Evolutionary conservation across 2,888 invertebrate species (phyloP).

Genomic region (Rhopalosiphum nymphaeae): DNA sequence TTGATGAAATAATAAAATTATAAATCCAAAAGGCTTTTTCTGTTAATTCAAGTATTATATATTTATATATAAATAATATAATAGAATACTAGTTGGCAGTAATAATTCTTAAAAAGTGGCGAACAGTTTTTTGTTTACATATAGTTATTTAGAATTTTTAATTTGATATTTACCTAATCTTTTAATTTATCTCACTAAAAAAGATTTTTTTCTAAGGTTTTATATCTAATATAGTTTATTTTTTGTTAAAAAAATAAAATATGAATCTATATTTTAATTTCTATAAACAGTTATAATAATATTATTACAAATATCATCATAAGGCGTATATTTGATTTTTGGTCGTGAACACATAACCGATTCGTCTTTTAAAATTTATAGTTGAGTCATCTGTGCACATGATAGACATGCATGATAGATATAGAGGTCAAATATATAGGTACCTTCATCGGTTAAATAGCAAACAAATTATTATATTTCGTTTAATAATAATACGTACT

Average conservation of each 20-base stretch:
- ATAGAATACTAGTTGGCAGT: neutral
- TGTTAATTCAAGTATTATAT: neutral
- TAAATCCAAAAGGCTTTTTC: neutral
- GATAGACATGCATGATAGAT: neutral
- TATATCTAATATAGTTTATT: neutral
- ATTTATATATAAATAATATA: neutral
- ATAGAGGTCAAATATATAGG: neutral
- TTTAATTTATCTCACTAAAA: neutral
- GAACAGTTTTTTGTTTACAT: neutral
- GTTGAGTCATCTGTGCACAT: neutral
- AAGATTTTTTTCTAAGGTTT: neutral
- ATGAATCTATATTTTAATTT: neutral
- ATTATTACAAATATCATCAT: neutral
- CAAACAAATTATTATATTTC: neutral
- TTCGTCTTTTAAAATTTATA: neutral
- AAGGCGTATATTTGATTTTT: neutral
- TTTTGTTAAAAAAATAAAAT: neutral
- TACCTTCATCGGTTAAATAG: neutral
- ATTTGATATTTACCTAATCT: neutral
- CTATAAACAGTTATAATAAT: neutral
- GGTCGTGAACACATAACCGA: neutral
- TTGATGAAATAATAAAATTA: neutral
- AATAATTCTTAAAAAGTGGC: neutral
- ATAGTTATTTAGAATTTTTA: neutral
- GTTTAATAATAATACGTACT: neutral